Evolutionary conservation across 1,140 invertebrate species (phyloP), one percentile per base, ranked within the genome.

Genomic region (Drosophila yakuba): DNA sequence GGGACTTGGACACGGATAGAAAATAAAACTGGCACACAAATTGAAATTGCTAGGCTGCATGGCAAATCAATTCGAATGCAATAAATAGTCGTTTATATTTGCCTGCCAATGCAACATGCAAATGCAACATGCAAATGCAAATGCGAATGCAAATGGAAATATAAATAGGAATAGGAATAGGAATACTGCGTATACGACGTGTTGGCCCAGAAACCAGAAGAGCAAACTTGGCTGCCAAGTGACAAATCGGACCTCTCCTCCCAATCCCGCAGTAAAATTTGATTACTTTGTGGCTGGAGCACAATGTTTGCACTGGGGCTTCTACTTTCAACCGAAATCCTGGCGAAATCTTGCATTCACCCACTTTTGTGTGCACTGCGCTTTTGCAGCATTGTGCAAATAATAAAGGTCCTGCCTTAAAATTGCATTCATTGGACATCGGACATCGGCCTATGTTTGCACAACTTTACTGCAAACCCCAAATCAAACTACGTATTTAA

Each of bases 241-340:
- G 79, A 76, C 79, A 86, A 83, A 66, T 64, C 72, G 62, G 32
- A 62, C 44, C 45, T 28, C 25, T 39, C 14, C 7, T 35, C 7
- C 32, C 51, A 47, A 55, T 38, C 38, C 50, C 54, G 51, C 52
- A 69, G 57, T 69, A 77, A 80, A 77, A 83, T 88, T 88, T 88
- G 83, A 88, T 89, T 88, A 88, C 83, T 73, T 89, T 88, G 84
- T 69, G 83, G 84, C 43, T 25, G 56, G 44, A 54, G 47, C 58
- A 38, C 44, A 58, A 43, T 78, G 61, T 88, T 75, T 88, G 58
- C 58, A 62, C 71, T 75, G 15, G 17, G 78, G 74, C 61, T 55
- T 47, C 50, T 23, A 43, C 36, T 56, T 20, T 3, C 50, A 28
- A 28, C 44, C 36, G 43, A 57, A 67, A 28, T 74, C 61, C 59